A percentile compares a stretch with the other conserved stretches of the same genome.
phyloP scores from a whole-genome alignment of 2,797 vertebrate species.

The Scolopax bukidnonensis region DNA sequence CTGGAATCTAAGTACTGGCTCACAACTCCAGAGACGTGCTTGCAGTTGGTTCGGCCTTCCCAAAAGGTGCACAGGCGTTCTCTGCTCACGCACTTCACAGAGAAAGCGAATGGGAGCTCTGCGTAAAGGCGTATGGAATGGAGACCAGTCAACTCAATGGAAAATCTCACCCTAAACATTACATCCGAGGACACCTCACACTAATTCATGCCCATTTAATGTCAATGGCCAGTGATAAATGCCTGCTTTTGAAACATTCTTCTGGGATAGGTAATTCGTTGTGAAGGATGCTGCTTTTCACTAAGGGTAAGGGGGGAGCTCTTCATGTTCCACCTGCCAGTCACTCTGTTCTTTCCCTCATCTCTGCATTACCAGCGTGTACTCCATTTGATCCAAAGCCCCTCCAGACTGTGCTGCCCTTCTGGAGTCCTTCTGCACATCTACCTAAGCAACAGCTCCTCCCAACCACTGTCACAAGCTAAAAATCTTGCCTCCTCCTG shows the following conservation, averaged over 20 bases:
- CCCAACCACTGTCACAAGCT: neutral
- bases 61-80: accelerated
- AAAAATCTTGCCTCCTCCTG: neutral
- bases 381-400: neutral
- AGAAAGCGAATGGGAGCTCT: neutral
- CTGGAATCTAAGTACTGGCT: neutral
- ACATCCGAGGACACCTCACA: neutral
- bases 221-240: neutral
- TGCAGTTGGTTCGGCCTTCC: neutral
- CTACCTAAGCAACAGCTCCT: neutral
- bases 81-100: neutral
- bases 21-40: accelerated
- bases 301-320: neutral
- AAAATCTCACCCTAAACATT: neutral
- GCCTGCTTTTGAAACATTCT: neutral
- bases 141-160: neutral
- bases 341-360: neutral
- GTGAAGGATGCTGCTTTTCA: neutral
- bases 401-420: neutral
- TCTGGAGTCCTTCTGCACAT: neutral
- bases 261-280: neutral
- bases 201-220: neutral
- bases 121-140: accelerated
- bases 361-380: neutral
- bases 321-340: neutral